phyloP scores from a whole-genome alignment of 1,140 invertebrate species.

The Heterodera schachtii region DNA sequence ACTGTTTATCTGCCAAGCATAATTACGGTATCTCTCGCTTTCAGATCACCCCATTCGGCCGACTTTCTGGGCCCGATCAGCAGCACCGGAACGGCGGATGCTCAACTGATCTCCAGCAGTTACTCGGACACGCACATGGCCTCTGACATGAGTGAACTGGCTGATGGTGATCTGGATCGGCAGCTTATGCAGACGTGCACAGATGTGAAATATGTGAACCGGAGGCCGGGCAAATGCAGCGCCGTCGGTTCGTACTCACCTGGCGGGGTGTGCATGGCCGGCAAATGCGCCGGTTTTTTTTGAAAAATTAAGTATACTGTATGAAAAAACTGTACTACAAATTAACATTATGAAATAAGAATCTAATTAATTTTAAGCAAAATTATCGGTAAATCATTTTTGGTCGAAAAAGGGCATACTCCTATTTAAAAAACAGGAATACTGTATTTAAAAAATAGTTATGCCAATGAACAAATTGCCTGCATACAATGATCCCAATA shows the following conservation, averaged over 20 bases:
- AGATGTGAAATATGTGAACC: conserved; percentile 65
- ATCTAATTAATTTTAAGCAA: too few species aligned
- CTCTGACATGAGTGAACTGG: conserved; percentile 15
- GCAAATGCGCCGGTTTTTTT: too few species aligned
- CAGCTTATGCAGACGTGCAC: conserved; percentile 65
- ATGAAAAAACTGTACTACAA: too few species aligned
- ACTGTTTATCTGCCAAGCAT: too few species aligned
- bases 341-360: too few species aligned
- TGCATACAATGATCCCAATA: too few species aligned
- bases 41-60: conserved; percentile 30
- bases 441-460: too few species aligned
- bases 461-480: too few species aligned
- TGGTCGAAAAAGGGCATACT: not conserved
- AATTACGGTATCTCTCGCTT: conserved; percentile 6
- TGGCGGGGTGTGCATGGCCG: too few species aligned
- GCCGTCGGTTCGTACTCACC: conserved; percentile 55
- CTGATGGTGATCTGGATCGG: conserved; percentile 57
- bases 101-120: not conserved
- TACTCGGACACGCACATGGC: conserved; percentile 12
- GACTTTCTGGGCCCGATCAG: conserved; percentile 21
- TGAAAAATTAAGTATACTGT: too few species aligned
- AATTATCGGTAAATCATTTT: too few species aligned
- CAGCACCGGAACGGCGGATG: not conserved
- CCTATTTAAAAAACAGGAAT: not conserved
- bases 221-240: conserved; percentile 60